Percentiles rank a stretch among this genome's conserved stretches.
Evolutionary conservation across 23 tunicate species (phyloP).

Genomic region (Styela plicata): DNA sequence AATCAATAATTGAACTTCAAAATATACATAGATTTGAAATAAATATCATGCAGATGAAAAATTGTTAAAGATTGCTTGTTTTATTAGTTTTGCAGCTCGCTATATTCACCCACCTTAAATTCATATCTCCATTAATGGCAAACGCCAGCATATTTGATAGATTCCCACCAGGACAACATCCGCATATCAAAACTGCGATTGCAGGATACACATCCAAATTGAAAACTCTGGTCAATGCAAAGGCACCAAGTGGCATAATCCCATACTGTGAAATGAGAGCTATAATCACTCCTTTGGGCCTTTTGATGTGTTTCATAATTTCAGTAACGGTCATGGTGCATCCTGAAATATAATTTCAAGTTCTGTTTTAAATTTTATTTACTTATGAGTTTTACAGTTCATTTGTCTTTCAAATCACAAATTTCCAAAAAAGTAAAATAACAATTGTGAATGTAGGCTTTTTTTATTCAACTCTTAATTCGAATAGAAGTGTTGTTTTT

Average conservation of each 20-base stretch:
- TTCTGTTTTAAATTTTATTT: too few relatives aligned
- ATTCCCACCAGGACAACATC: slow-evolving; percentile 96
- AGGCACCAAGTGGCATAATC: slow-evolving; percentile 87
- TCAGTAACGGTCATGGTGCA: slow-evolving; percentile 88
- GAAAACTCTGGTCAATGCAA: slow-evolving; percentile 57
- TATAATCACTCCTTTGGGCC: slow-evolving; percentile 87
- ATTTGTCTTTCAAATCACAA: too few relatives aligned
- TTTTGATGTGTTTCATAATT: slow-evolving; percentile 65
- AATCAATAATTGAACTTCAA: too few relatives aligned
- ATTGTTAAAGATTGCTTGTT: too few relatives aligned
- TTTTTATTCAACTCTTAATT: too few relatives aligned
- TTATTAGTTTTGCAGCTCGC: too few relatives aligned
- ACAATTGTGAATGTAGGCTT: too few relatives aligned
- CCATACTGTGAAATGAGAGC: slow-evolving; percentile 83
- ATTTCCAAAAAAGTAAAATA: too few relatives aligned
- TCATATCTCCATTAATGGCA: slow-evolving; percentile 88
- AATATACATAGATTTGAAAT: too few relatives aligned
- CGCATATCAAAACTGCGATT: slow-evolving; percentile 88
- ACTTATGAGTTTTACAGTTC: too few relatives aligned
- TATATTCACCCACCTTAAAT: slow-evolving; percentile 52
- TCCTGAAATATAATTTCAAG: slow-evolving; percentile 59
- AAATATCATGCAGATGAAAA: too few relatives aligned
- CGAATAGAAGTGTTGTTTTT: too few relatives aligned
- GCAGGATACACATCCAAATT: slow-evolving; percentile 67
- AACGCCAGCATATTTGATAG: slow-evolving; percentile 91